Evolutionary conservation across 2,888 invertebrate genomes (phyloP).

Genomic region (Mesorhabditis spiculigera): DNA sequence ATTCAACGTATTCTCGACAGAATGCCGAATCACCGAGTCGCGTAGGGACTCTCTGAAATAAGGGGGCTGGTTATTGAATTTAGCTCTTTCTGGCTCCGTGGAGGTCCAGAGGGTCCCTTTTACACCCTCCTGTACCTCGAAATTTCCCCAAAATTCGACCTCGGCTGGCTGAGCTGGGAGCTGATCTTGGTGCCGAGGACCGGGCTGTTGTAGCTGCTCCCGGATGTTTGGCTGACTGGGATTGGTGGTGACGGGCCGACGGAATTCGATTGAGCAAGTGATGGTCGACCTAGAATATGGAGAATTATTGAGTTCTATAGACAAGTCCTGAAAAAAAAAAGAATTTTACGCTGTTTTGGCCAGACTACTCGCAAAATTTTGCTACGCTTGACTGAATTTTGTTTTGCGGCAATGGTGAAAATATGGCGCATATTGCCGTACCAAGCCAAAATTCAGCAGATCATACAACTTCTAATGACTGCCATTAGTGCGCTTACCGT

Average conservation of each 20-base stretch:
- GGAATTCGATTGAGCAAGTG: not conserved
- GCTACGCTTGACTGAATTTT: too few relatives aligned
- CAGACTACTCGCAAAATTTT: too few relatives aligned
- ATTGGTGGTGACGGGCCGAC: conserved; percentile 2
- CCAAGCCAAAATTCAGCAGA: too few relatives aligned
- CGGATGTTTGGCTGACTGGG: not conserved
- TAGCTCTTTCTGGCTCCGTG: too few relatives aligned
- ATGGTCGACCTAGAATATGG: not conserved
- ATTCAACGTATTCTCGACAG: conserved; percentile 30
- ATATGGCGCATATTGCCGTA: too few relatives aligned
- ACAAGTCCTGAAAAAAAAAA: too few relatives aligned
- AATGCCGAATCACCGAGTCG: conserved; percentile 34
- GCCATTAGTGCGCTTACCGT: not conserved
- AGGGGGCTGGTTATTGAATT: not conserved
- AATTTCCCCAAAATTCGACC: not conserved
- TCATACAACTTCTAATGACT: not conserved
- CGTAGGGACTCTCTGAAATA: conserved; percentile 32
- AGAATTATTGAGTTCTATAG: not conserved
- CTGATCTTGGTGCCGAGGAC: conserved; percentile 3
- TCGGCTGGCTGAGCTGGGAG: conserved; percentile 1
- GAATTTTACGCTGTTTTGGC: too few relatives aligned
- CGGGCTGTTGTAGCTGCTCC: not conserved
- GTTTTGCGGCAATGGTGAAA: too few relatives aligned
- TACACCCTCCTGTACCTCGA: too few relatives aligned
- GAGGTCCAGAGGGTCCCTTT: too few relatives aligned